Base-by-base conservation (phyloP, 92 coral and sea anemone genomes). In the Bergia puertoricense region DNA sequence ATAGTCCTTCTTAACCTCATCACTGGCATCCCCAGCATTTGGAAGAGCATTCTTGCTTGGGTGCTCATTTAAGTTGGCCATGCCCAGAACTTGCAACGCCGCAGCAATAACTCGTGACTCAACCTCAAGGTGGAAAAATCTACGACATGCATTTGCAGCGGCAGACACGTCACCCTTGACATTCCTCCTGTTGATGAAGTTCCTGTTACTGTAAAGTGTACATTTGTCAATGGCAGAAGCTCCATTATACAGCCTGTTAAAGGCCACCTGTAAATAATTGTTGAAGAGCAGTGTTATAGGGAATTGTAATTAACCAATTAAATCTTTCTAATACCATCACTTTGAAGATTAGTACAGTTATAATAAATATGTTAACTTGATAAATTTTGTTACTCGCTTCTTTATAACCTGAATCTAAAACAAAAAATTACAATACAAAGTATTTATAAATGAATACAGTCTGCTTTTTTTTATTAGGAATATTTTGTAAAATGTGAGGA, bases 141-240 rank as follows among this genome's bases (percentile, higher is more conserved):
- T 81, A 18, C 93, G 85, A 57, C 98, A 94, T 22, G 98, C 83
- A 85, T 93, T 94, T 56, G 91, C 98, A 46, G 98, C 95, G 3
- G 91, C 67, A 4, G 95, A 6, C 43, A 94, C 95, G 59, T 94
- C 98, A 22, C 91, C 86, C 78, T 93, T 93, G 39, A 94, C 95
- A 81, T 94, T 94, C 18, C 98, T 88, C 30, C 93, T 67, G 87
- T 91, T 94, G 5, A 93, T 72, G n/a, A 94, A 79, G 67, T 86
- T 94, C 78, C 94, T 50, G 85, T 93, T 94, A 75, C 92, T 88
- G 54, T 93, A 94, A 94, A 93, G 39, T 15, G 95, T 94, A 72
- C 97, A 92, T 81, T 94, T 94, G 88, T 94, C 97, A 88, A 81
- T 85, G 82, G 90, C 91, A 18, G 97, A 94, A 41, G 97, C 75